Conservation (phyloP, 92 coral and sea anemone species). For the Desmophyllum pertusum region DNA sequence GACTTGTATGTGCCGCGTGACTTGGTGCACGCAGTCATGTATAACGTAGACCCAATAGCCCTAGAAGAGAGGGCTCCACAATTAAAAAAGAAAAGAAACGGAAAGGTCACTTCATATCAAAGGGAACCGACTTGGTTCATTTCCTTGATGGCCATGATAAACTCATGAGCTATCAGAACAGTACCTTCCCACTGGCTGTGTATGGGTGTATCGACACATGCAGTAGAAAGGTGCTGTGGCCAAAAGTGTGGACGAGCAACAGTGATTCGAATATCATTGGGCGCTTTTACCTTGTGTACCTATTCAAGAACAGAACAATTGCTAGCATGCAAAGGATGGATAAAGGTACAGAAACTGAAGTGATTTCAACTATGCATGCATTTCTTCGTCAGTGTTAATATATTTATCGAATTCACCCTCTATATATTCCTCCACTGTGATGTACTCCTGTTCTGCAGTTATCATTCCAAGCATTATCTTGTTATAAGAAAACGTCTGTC, state of each 20-base stretch:
- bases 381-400: constrained; percentile 3
- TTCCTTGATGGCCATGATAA: constrained; percentile 55
- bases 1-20: constrained; percentile 54
- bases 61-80: constrained; percentile 66
- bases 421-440: no score
- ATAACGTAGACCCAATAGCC: constrained; percentile 55
- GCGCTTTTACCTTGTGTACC: no score
- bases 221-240: no score
- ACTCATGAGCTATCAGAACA: constrained; percentile 51
- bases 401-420: background rate
- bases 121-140: constrained; percentile 44
- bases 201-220: no score
- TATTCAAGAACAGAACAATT: no score
- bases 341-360: no score
- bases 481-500: no score
- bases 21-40: constrained; percentile 53
- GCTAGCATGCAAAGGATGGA: background rate
- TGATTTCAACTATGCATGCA: background rate
- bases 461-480: no score
- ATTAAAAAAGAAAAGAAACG: constrained; percentile 43
- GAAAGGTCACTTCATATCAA: constrained; percentile 54
- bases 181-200: constrained; percentile 54
- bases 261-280: no score
- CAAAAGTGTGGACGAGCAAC: no score
- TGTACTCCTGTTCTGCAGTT: no score